Base-by-base conservation (phyloP, 92 coral and sea anemone genomes). In the Plumapathes pennacea region DNA sequence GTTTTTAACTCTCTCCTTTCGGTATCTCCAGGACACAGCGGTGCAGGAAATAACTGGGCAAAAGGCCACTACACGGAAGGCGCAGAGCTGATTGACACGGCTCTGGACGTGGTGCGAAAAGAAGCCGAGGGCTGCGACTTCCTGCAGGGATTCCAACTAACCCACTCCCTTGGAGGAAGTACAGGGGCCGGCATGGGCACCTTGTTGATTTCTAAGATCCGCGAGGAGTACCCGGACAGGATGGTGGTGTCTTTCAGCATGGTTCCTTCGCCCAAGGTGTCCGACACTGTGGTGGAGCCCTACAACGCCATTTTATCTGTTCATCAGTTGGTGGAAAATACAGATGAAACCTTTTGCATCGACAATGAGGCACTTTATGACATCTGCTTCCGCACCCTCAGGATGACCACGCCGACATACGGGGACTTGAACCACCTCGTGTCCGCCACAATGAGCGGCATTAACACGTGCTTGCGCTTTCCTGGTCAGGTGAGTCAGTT, bases 161-260 rank as follows among this genome's bases (percentile, higher is more conserved):
- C 97, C 14, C 97, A 89, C 39, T 89, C 97, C 57, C 94, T 89
- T 36, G 97, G 97, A 51, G 97, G 97, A 46, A 92, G 97, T 20
- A 89, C 97, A 32, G 97, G 97, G 38, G 84, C 97, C 34, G 97
- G 97, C 25, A 70, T 89, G 82, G 97, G 97, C 5, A 89, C 97
- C 36, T 58, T 89, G 20, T 71, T 89, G 5, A 74, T 85, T 54
- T 89, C 97, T 2, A 89, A 89, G 66, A 85, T 89, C 25, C 92
- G 97, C 29, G 97, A 89, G 27, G 97, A 89, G 53, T 89, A 80
- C 56, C 97, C 97, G 1, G 97, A 89, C 44, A 78, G 97, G 67
- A 85, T 89, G 5, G 81, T 89, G 92, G 67, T 77, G 37, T 69
- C 97, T 34, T 34, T 34, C n/a, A 34, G n/a, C 40, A 34, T 34